These are phyloP conservation scores for Trichoplusia ni DNA, from an alignment of 1,140 invertebrate genomes.

Conservation along the genomic window DNA sequence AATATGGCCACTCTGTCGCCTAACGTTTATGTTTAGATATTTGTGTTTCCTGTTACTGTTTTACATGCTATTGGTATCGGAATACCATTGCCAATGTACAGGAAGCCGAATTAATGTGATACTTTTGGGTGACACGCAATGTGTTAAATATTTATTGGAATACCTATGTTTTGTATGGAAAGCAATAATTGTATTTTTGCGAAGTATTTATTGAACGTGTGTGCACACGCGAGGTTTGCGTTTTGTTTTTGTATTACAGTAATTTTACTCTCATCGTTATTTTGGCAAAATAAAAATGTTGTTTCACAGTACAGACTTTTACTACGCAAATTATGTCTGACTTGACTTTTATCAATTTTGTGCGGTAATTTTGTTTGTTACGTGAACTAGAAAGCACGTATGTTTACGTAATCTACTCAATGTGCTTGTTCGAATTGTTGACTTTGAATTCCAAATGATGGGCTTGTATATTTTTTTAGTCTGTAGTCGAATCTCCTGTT, in stretches of 20 bases:
- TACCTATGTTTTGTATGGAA: neutral
- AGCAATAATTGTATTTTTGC: neutral
- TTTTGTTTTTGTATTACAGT: neutral
- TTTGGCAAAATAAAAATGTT: neutral
- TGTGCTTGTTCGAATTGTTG: no score
- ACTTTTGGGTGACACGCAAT: neutral
- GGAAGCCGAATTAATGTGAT: neutral
- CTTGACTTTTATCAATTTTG: neutral
- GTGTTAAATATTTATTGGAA: neutral
- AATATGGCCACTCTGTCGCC: slow-evolving; percentile 38
- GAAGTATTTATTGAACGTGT: neutral
- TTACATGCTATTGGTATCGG: slow-evolving; percentile 18
- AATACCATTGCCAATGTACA: neutral
- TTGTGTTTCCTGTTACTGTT: slow-evolving; percentile 33
- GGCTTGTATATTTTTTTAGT: no score
- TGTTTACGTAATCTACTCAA: neutral
- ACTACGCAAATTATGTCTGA: neutral
- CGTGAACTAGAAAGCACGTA: neutral
- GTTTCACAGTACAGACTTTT: neutral
- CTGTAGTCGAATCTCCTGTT: no score
- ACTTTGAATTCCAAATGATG: no score
- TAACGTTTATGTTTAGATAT: slow-evolving; percentile 32
- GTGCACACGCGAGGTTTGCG: neutral
- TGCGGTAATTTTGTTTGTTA: neutral
- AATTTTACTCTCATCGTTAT: neutral